Evolutionary conservation across 2,888 invertebrate species (phyloP).

Genomic region (Poecilus cupreus): DNA sequence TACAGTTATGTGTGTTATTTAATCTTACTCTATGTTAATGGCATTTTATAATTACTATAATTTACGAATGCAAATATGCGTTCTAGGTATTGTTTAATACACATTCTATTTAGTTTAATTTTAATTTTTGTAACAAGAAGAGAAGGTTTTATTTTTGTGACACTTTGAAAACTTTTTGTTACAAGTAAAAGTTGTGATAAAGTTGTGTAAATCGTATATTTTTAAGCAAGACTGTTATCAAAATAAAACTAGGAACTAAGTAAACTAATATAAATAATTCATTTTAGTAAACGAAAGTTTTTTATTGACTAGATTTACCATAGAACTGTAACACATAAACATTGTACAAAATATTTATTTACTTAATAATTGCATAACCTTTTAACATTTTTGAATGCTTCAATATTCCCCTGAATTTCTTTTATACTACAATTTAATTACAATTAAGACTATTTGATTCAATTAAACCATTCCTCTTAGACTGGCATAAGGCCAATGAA

Average conservation of each 20-base stretch:
- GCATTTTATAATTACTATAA: neutral
- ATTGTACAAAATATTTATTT: neutral
- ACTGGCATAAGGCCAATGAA: no score
- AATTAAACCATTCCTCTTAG: no score
- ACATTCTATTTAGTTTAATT: neutral
- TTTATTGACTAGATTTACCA: neutral
- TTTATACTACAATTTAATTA: no score
- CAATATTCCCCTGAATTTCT: no score
- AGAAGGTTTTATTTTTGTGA: neutral
- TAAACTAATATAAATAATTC: slow-evolving; percentile 18
- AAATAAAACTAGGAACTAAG: neutral
- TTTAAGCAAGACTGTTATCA: neutral
- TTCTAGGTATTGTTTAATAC: neutral
- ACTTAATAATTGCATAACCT: neutral
- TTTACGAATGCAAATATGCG: neutral
- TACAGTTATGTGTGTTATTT: slow-evolving; percentile 21
- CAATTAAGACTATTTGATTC: no score
- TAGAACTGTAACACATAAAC: neutral
- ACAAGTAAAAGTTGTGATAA: neutral
- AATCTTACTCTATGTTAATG: slow-evolving; percentile 12
- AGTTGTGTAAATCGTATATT: neutral
- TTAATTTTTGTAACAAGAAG: neutral
- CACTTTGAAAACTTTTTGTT: neutral
- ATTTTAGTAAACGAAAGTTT: slow-evolving; percentile 14
- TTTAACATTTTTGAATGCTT: neutral